These are phyloP conservation scores for Porites rus DNA, from an alignment of 92 coral and sea anemone species.

Conservation along the genomic window DNA sequence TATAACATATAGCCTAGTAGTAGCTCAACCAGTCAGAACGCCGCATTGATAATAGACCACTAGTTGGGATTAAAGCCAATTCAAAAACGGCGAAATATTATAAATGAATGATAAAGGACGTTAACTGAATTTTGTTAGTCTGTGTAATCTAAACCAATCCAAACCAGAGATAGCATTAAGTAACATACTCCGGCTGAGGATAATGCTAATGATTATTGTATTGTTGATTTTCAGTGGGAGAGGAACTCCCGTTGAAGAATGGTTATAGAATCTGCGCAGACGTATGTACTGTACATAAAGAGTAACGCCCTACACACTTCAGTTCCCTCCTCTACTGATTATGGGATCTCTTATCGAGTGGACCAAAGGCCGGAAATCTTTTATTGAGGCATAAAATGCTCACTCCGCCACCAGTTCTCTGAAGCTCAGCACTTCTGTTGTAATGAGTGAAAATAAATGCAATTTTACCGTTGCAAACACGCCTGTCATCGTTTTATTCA, in stretches of 20 bases:
- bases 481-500: background rate
- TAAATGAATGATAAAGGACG: too few species aligned
- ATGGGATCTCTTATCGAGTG: background rate
- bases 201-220: background rate
- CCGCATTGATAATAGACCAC: too few species aligned
- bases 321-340: background rate
- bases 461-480: background rate
- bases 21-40: too few species aligned
- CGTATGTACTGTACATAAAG: background rate
- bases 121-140: too few species aligned
- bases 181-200: too few species aligned
- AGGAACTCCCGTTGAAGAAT: slow-evolving; percentile 72
- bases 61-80: too few species aligned
- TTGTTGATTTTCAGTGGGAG: slow-evolving; percentile 56
- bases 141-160: too few species aligned
- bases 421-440: background rate
- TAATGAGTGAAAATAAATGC: slow-evolving; percentile 5
- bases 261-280: slow-evolving; percentile 24
- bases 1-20: too few species aligned
- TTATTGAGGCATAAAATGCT: background rate
- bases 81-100: too few species aligned
- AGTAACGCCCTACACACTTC: background rate
- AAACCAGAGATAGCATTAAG: too few species aligned
- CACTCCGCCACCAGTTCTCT: background rate
- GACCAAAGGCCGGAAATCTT: background rate